phyloP scores from a whole-genome alignment of 2,113 vertebrate species.

The Tragelaphus imberbis region DNA sequence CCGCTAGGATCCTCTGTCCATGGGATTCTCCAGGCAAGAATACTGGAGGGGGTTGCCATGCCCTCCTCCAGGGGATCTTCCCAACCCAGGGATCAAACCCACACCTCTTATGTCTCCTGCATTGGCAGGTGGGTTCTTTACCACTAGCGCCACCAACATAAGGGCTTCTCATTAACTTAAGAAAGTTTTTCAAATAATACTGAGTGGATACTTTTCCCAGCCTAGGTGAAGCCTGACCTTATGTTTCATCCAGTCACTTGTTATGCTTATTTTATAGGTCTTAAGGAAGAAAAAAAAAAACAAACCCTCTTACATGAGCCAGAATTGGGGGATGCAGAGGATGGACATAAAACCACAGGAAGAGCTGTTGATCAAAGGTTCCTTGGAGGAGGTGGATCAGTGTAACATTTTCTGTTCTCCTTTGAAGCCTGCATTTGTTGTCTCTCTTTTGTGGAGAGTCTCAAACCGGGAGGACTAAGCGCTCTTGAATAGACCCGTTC shows the following conservation, averaged over 20 bases:
- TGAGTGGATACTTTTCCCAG: not conserved
- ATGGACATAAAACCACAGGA: slow-evolving; percentile 18
- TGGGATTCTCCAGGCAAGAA: not conserved
- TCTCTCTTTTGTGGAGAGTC: slow-evolving; percentile 59
- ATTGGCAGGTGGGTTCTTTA: not conserved
- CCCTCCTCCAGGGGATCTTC: not conserved
- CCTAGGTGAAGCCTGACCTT: not conserved
- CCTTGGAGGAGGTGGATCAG: slow-evolving; percentile 24
- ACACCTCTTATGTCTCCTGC: not conserved
- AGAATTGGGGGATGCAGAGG: not conserved
- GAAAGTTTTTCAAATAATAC: not conserved
- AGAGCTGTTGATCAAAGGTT: slow-evolving; percentile 34
- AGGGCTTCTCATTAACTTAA: not conserved
- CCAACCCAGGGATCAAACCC: not conserved
- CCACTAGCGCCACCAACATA: fast-evolving
- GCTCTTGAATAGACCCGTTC: slow-evolving; percentile 60
- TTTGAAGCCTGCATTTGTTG: slow-evolving; percentile 65
- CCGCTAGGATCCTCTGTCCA: not conserved
- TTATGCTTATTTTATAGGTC: not conserved
- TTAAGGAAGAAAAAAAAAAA: not conserved
- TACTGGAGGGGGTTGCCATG: not conserved
- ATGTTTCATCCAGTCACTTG: not conserved
- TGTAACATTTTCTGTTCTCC: slow-evolving; percentile 39
- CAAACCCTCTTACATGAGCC: not conserved
- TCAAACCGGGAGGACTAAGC: slow-evolving; percentile 48